Percentiles rank a stretch among this genome's conserved stretches.
These are phyloP conservation scores for Nasonovia ribisnigri DNA, from an alignment of 2,888 invertebrate genomes.

Conservation along the genomic window DNA sequence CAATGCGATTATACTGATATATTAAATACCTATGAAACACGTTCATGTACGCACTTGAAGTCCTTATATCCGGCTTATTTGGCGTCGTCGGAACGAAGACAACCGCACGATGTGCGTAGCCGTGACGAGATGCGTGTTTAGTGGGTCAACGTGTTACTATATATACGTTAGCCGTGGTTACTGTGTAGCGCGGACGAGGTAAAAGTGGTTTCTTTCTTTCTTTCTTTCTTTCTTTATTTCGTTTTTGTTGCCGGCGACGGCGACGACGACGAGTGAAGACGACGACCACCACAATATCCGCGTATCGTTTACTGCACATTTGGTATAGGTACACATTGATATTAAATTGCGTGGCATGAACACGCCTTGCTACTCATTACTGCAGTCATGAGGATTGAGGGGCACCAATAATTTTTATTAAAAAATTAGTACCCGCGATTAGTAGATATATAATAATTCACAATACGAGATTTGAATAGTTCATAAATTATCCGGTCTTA, in stretches of 20 bases:
- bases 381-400: neutral
- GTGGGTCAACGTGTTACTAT: conserved; percentile 61
- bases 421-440: neutral
- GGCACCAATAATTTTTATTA: neutral
- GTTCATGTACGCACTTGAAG: neutral
- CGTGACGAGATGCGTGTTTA: conserved; percentile 54
- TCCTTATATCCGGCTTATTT: conserved; percentile 56
- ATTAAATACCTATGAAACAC: neutral
- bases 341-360: neutral
- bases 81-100: conserved; percentile 52
- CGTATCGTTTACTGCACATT: neutral
- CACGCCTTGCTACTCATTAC: neutral
- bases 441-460: neutral
- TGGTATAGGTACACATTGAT: neutral
- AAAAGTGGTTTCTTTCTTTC: conserved; percentile 56
- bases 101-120: conserved; percentile 41
- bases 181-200: conserved; percentile 25
- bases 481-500: neutral
- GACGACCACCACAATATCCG: conserved; percentile 43
- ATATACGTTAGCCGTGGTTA: conserved; percentile 4
- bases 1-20: neutral
- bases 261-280: neutral
- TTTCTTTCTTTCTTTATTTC: neutral
- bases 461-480: neutral
- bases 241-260: conserved; percentile 7